Conservation (phyloP, 2,797 vertebrate species). For the Mionectes olivaceus region DNA sequence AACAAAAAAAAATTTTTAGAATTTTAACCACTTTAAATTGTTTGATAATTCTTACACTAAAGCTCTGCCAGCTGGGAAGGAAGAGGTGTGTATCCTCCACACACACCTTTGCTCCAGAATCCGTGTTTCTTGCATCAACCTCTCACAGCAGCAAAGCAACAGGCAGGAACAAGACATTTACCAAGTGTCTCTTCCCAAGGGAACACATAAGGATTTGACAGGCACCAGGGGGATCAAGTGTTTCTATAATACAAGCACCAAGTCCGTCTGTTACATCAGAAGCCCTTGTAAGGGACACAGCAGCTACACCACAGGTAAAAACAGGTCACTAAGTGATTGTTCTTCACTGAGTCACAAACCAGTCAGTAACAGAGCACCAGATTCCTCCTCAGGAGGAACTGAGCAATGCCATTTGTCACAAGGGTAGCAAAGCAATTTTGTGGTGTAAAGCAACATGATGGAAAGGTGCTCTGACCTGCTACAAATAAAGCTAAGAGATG, state of each 20-base stretch:
- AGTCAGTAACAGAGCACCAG: background rate
- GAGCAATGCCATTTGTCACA: background rate
- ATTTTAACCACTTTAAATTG: background rate
- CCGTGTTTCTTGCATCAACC: background rate
- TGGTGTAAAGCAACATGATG: background rate
- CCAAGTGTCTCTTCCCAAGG: background rate
- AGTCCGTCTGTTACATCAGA: background rate
- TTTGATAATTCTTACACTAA: background rate
- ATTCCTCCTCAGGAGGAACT: background rate
- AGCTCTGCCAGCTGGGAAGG: background rate
- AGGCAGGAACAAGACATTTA: background rate
- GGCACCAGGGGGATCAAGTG: background rate
- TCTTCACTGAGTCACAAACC: background rate
- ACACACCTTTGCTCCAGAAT: background rate
- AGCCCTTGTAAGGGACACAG: background rate
- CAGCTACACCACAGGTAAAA: background rate
- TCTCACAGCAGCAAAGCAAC: background rate
- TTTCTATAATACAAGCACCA: background rate
- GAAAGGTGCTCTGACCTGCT: background rate
- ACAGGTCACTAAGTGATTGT: background rate
- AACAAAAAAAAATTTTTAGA: too few relatives aligned
- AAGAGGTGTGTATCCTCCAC: background rate
- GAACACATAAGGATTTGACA: background rate
- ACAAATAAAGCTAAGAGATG: background rate
- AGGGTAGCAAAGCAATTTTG: background rate